Percentiles rank a stretch among this genome's conserved stretches.
Evolutionary conservation across 1,140 invertebrate species (phyloP).

Genomic region (Platyscapa corneri): DNA sequence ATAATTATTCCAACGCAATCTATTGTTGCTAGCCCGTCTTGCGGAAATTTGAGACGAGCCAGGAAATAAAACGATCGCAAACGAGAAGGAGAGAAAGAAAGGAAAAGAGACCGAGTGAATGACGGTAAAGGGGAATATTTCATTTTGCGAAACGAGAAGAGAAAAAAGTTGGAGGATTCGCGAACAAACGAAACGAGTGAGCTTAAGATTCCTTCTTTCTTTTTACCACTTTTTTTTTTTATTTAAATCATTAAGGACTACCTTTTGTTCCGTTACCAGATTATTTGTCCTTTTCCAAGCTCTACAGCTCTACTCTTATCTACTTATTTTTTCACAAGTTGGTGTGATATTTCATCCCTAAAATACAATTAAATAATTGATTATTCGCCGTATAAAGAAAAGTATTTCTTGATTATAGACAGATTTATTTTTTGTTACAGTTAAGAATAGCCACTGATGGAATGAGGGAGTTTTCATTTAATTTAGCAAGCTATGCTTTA

Average conservation of each 20-base stretch:
- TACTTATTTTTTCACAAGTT: slow-evolving; percentile 29
- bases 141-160: slow-evolving; percentile 38
- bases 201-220: slow-evolving; percentile 46
- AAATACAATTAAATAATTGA: slow-evolving; percentile 51
- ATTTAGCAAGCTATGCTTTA: not conserved
- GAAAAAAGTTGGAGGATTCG: slow-evolving; percentile 50
- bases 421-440: not conserved
- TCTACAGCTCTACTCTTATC: slow-evolving; percentile 25
- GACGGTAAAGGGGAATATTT: slow-evolving; percentile 31
- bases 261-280: slow-evolving; percentile 43
- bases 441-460: not conserved
- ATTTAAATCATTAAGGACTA: slow-evolving; percentile 54
- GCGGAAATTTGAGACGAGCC: slow-evolving; percentile 54
- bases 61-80: slow-evolving; percentile 53
- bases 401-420: slow-evolving; percentile 1
- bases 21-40: slow-evolving; percentile 53
- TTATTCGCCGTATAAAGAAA: slow-evolving; percentile 11
- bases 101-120: not conserved
- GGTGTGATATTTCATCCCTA: slow-evolving; percentile 8
- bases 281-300: slow-evolving; percentile 41
- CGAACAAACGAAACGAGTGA: slow-evolving; percentile 52
- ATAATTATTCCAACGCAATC: slow-evolving; percentile 53
- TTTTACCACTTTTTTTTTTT: not conserved
- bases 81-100: not conserved
- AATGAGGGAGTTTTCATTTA: not conserved